These are phyloP conservation scores for Phataginus tricuspis DNA, from an alignment of 2,797 vertebrate genomes.

Conservation along the genomic window DNA sequence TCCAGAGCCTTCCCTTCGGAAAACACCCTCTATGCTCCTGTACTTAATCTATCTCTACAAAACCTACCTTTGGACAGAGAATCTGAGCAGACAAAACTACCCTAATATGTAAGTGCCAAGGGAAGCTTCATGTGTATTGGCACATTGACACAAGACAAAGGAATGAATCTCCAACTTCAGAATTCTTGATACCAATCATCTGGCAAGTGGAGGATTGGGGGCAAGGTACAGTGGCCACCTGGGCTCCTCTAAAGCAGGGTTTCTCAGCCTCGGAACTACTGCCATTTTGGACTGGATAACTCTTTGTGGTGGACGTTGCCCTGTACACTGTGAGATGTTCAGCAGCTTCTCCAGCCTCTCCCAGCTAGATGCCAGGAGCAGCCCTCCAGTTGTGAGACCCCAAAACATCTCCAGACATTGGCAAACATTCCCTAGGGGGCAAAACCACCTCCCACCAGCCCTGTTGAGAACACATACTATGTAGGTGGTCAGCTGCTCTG, in stretches of 20 bases:
- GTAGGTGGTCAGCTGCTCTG: not conserved
- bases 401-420: not conserved
- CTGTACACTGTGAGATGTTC: not conserved
- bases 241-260: not conserved
- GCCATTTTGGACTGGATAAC: not conserved
- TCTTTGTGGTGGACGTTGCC: not conserved
- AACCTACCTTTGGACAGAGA: conserved; percentile 7
- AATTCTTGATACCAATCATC: not conserved
- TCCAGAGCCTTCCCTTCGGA: not conserved
- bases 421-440: not conserved
- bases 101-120: not conserved
- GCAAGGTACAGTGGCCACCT: not conserved
- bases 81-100: not conserved
- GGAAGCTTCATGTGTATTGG: not conserved
- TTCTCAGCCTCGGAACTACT: not conserved
- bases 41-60: not conserved
- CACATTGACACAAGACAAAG: not conserved
- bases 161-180: not conserved
- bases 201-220: not conserved
- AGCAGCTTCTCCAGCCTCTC: not conserved
- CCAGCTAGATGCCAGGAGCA: not conserved
- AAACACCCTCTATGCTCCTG: not conserved
- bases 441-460: not conserved
- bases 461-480: not conserved
- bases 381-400: not conserved